Evolutionary conservation across 2,113 vertebrate species (phyloP).

Genomic region (Tachuris rubrigastra): DNA sequence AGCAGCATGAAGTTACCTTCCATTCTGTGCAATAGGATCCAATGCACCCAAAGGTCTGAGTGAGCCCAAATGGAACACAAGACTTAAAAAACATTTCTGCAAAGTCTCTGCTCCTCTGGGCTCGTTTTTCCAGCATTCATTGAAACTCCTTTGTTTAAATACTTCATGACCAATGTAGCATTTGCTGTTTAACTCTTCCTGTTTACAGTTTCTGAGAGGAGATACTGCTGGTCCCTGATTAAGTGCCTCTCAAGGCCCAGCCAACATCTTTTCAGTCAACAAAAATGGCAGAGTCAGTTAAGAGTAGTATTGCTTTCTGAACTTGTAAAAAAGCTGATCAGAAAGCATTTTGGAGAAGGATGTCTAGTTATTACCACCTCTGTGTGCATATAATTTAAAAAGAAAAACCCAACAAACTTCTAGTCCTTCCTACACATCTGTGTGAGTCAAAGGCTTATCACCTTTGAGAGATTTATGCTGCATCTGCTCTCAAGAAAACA

Average conservation of each 20-base stretch:
- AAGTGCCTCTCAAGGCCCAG: not conserved
- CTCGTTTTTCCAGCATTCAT: not conserved
- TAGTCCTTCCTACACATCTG: not conserved
- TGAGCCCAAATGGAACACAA: not conserved
- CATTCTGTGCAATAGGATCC: not conserved
- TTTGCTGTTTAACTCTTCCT: not conserved
- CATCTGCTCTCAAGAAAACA: constrained; percentile 35
- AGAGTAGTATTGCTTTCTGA: not conserved
- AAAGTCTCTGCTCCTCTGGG: not conserved
- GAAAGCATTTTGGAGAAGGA: not conserved
- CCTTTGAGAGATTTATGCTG: constrained; percentile 27
- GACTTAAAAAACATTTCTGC: not conserved
- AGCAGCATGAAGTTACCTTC: not conserved
- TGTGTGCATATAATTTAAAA: not conserved
- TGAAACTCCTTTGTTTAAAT: not conserved
- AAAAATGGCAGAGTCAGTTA: not conserved
- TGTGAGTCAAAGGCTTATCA: constrained; percentile 34
- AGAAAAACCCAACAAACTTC: not conserved
- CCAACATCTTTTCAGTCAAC: not conserved
- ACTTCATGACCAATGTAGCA: not conserved
- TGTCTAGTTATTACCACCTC: not conserved
- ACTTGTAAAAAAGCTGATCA: not conserved
- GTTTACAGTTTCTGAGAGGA: not conserved
- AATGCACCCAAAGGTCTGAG: not conserved
- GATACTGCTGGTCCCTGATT: not conserved